Conservation (phyloP, 2,113 vertebrate species). For the Galeopterus variegatus region DNA sequence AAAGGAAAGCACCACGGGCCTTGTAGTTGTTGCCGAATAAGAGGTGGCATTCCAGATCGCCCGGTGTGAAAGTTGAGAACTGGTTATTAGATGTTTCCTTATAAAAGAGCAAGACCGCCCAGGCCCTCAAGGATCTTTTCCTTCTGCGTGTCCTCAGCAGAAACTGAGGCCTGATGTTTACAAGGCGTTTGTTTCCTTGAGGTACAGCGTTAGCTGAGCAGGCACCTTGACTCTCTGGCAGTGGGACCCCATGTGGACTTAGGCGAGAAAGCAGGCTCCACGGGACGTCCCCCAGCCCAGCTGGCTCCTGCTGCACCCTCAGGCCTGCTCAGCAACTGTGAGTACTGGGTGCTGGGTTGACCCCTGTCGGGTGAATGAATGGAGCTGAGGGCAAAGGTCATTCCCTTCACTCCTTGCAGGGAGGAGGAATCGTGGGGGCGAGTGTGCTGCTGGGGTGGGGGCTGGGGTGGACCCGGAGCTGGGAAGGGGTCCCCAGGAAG, state of each 20-base stretch:
- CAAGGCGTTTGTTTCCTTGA: accelerated
- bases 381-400: not conserved
- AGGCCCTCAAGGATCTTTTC: accelerated
- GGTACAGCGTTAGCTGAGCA: not conserved
- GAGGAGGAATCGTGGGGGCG: too few relatives aligned
- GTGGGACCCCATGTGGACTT: accelerated
- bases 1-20: not conserved
- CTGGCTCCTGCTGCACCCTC: too few relatives aligned
- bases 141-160: accelerated
- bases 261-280: too few relatives aligned
- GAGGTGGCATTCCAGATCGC: not conserved
- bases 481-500: not conserved
- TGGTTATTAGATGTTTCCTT: not conserved
- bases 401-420: too few relatives aligned
- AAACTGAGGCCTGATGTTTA: not conserved
- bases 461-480: not conserved
- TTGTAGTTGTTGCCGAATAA: not conserved
- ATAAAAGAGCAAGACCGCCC: not conserved
- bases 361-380: not conserved
- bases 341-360: not conserved
- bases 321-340: accelerated
- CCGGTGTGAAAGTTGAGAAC: accelerated
- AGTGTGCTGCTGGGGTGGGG: not conserved
- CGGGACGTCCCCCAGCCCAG: not conserved
- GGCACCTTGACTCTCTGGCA: not conserved